Evolutionary conservation across 2,113 vertebrate genomes (phyloP).

Genomic region (Microtus richardsoni): DNA sequence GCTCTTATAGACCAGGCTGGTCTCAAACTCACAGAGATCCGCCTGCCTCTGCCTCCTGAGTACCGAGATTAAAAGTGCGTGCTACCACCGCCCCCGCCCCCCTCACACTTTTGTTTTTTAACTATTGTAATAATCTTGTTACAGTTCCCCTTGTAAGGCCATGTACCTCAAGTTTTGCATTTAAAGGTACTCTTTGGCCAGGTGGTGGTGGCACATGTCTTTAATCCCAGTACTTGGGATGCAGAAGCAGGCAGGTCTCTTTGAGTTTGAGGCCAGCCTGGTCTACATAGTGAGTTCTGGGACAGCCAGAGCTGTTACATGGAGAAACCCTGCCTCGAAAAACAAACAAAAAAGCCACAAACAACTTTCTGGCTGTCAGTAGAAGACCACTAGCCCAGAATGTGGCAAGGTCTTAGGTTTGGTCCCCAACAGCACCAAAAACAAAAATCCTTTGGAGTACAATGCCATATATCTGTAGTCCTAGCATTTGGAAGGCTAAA

Average conservation of each 20-base stretch:
- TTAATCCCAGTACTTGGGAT: too few species aligned
- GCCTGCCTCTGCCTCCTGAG: too few species aligned
- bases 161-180: background rate
- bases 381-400: background rate
- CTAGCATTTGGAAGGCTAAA: background rate
- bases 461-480: background rate
- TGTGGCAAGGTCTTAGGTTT: background rate
- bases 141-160: background rate
- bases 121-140: background rate
- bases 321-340: background rate
- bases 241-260: too few species aligned
- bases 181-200: background rate
- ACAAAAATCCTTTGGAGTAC: background rate
- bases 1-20: too few species aligned
- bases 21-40: too few species aligned
- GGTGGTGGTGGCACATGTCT: too few species aligned
- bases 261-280: too few species aligned
- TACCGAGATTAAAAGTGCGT: background rate
- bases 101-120: background rate
- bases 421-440: background rate
- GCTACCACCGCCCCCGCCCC: background rate
- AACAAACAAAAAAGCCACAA: too few species aligned
- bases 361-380: background rate
- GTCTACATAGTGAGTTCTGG: too few species aligned
- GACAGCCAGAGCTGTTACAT: too few species aligned